Percentiles rank a stretch among this genome's conserved stretches.
These are phyloP conservation scores for Lepilemur septentrionalis DNA, from an alignment of 2,797 vertebrate genomes.

Conservation along the genomic window DNA sequence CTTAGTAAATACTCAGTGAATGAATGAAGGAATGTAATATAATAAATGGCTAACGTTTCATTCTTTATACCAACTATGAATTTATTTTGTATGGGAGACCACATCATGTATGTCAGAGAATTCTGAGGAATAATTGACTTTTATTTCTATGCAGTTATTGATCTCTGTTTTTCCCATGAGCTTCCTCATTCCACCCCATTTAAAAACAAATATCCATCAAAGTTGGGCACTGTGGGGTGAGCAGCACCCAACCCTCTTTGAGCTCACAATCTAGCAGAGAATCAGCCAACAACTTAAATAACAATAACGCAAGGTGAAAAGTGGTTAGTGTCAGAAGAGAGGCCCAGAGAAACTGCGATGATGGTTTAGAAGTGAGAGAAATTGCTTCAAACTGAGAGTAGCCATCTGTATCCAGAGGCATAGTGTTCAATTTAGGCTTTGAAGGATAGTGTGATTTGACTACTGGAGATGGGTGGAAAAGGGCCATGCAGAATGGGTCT, in stretches of 20 bases:
- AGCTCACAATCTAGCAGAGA: background rate
- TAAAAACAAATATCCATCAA: background rate
- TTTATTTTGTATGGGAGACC: background rate
- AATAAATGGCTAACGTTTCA: background rate
- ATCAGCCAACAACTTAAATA: background rate
- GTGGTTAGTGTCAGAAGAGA: background rate
- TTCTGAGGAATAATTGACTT: background rate
- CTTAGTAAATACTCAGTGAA: background rate
- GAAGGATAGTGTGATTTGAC: background rate
- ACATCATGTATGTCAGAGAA: background rate
- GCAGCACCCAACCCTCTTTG: background rate
- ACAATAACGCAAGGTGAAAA: background rate
- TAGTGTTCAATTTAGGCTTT: background rate
- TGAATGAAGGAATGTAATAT: background rate
- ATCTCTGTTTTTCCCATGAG: background rate
- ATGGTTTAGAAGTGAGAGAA: constrained; percentile 18
- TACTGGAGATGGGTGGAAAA: background rate
- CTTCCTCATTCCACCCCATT: background rate
- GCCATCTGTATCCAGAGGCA: background rate
- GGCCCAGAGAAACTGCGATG: background rate
- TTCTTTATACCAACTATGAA: background rate
- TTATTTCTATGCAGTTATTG: background rate
- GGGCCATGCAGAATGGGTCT: background rate
- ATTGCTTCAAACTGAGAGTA: constrained; percentile 4
- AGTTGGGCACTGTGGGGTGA: background rate